Evolutionary conservation across 2,888 invertebrate species (phyloP).

Genomic region (Andrena haemorrhoa): DNA sequence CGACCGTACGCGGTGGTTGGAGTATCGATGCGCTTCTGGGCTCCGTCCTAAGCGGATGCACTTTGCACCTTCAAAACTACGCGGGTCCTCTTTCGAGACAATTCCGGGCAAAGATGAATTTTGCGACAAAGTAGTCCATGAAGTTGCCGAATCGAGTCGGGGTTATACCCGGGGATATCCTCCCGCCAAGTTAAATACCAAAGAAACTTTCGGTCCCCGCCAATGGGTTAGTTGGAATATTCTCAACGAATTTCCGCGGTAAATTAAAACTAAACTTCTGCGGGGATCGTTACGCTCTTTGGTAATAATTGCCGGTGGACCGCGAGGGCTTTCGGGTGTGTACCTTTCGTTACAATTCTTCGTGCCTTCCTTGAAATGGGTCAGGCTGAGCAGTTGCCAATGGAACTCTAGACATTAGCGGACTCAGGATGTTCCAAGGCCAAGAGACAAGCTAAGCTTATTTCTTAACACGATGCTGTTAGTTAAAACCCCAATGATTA

Average conservation of each 20-base stretch:
- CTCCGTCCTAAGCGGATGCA: background rate
- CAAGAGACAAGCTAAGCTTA: background rate
- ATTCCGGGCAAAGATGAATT: background rate
- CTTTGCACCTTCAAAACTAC: background rate
- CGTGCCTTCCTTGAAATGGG: constrained; percentile 5
- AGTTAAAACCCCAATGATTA: no score
- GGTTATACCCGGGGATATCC: constrained; percentile 24
- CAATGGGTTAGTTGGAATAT: constrained; percentile 27
- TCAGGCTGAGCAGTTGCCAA: background rate
- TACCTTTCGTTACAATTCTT: constrained; percentile 24
- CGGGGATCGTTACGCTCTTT: constrained; percentile 17
- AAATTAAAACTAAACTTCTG: constrained; percentile 38
- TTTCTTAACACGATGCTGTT: background rate
- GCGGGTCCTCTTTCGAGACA: background rate
- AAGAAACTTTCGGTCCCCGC: constrained; percentile 16
- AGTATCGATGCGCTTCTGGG: constrained; percentile 8
- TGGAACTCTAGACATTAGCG: constrained; percentile 3
- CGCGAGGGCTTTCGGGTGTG: constrained; percentile 30
- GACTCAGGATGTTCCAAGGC: background rate
- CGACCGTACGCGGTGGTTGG: constrained; percentile 1
- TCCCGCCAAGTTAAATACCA: constrained; percentile 21
- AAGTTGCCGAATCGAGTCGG: constrained; percentile 11
- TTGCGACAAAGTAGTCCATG: background rate
- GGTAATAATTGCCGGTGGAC: constrained; percentile 27
- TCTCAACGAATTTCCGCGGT: constrained; percentile 16